Conservation (phyloP, 2,888 invertebrate species). For the Seladonia tumulorum region DNA sequence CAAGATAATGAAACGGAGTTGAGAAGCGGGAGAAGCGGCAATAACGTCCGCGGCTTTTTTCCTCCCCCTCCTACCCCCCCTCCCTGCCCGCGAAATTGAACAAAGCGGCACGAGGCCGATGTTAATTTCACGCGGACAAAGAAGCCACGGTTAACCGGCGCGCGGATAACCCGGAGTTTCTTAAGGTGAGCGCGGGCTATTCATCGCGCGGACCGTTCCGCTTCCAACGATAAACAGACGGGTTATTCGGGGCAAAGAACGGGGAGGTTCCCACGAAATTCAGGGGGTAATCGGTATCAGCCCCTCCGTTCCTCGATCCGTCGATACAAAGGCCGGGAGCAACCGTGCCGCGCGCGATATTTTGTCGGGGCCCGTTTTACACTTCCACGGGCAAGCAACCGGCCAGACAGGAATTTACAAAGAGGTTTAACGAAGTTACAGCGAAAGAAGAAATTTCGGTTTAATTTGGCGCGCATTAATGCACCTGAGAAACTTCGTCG, state of each 20-base stretch:
- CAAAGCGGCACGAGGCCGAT: slow-evolving; percentile 31
- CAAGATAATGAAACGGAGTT: slow-evolving; percentile 34
- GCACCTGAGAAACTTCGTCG: slow-evolving; percentile 67
- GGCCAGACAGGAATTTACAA: slow-evolving; percentile 69
- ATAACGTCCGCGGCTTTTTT: slow-evolving; percentile 36
- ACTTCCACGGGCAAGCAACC: slow-evolving; percentile 54
- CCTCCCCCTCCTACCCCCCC: no score
- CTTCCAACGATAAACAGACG: slow-evolving; percentile 24
- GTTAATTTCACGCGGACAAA: slow-evolving; percentile 48
- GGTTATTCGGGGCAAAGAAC: background rate
- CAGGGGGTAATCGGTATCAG: slow-evolving; percentile 19
- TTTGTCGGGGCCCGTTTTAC: slow-evolving; percentile 61
- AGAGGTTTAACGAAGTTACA: slow-evolving; percentile 72
- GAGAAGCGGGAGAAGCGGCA: slow-evolving; percentile 27
- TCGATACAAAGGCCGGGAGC: slow-evolving; percentile 44
- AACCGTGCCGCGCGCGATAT: slow-evolving; percentile 54
- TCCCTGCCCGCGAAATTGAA: slow-evolving; percentile 37
- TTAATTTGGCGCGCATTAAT: slow-evolving; percentile 75
- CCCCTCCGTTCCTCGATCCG: slow-evolving; percentile 35
- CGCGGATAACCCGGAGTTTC: slow-evolving; percentile 37
- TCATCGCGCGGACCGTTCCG: slow-evolving; percentile 26
- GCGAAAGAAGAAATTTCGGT: slow-evolving; percentile 67
- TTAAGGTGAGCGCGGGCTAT: slow-evolving; percentile 46
- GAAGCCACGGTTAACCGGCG: slow-evolving; percentile 35
- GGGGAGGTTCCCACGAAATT: slow-evolving; percentile 7